A percentile compares a stretch with the other conserved stretches of the same genome.
Evolutionary conservation across 2,888 invertebrate genomes (phyloP).

Genomic region (Ashinkailepas kermadecensis): DNA sequence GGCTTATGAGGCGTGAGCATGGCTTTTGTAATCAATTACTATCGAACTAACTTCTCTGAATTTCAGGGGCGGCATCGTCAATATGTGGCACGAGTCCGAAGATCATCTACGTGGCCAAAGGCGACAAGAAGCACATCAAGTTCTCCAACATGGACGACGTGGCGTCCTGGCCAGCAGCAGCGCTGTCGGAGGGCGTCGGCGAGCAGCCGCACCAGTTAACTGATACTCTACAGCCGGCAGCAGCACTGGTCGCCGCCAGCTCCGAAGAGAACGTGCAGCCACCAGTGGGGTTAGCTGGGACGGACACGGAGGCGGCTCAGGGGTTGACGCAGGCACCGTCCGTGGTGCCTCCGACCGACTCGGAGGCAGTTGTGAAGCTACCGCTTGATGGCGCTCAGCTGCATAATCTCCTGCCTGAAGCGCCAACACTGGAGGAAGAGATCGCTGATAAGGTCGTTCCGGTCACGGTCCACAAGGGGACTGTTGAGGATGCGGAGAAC

Average conservation of each 20-base stretch:
- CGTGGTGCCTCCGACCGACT: background rate
- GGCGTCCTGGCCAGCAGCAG: background rate
- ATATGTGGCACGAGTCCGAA: background rate
- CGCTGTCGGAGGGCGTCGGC: no score
- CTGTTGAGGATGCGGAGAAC: background rate
- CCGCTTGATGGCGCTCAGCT: background rate
- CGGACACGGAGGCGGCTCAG: background rate
- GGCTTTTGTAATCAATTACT: no score
- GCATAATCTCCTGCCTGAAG: background rate
- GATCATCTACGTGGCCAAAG: background rate
- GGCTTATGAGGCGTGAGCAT: no score
- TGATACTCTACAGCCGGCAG: no score
- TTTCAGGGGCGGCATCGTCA: background rate
- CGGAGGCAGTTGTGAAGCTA: background rate
- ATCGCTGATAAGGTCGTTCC: background rate
- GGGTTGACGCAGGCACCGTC: background rate
- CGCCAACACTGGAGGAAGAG: background rate
- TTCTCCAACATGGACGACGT: background rate
- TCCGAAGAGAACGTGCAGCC: no score
- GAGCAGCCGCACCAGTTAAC: no score
- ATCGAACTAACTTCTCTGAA: no score
- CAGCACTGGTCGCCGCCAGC: no score
- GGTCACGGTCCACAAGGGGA: background rate
- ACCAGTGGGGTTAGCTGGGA: no score
- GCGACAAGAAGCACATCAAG: background rate